Percentiles rank a stretch among this genome's conserved stretches.
Conservation (phyloP, 2,113 vertebrate species). For the Pandion haliaetus region DNA sequence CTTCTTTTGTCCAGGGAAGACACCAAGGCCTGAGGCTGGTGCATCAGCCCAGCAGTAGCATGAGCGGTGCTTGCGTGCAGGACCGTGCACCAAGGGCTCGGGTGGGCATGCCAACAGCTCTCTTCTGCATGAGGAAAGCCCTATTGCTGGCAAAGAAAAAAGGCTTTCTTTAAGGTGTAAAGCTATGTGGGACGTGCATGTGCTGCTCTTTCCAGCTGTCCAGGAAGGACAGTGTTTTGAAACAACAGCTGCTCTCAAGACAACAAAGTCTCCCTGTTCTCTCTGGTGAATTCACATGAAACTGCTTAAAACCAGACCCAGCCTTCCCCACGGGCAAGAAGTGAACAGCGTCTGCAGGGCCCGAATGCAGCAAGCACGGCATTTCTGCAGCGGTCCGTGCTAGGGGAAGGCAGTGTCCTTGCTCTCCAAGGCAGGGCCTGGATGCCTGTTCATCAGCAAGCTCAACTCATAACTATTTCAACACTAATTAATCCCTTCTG, state of each 20-base stretch:
- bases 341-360: not conserved
- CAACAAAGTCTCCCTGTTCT: not conserved
- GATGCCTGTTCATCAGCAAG: not conserved
- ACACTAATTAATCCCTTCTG: conserved; percentile 9
- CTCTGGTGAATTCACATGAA: not conserved
- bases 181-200: not conserved
- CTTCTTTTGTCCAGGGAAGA: not conserved
- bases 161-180: not conserved
- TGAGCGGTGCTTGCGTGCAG: rapidly evolving
- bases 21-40: not conserved
- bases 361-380: rapidly evolving
- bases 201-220: not conserved
- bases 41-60: rapidly evolving
- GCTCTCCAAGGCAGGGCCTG: not conserved
- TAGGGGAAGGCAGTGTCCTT: not conserved
- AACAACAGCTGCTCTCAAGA: not conserved
- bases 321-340: not conserved
- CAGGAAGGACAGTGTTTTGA: not conserved
- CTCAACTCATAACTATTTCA: not conserved
- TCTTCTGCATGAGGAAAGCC: not conserved
- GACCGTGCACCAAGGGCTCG: rapidly evolving
- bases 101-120: not conserved
- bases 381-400: not conserved
- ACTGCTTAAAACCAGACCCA: not conserved
- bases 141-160: not conserved